These are phyloP conservation scores for Coremacera marginata DNA, from an alignment of 2,888 invertebrate genomes.

Conservation along the genomic window DNA sequence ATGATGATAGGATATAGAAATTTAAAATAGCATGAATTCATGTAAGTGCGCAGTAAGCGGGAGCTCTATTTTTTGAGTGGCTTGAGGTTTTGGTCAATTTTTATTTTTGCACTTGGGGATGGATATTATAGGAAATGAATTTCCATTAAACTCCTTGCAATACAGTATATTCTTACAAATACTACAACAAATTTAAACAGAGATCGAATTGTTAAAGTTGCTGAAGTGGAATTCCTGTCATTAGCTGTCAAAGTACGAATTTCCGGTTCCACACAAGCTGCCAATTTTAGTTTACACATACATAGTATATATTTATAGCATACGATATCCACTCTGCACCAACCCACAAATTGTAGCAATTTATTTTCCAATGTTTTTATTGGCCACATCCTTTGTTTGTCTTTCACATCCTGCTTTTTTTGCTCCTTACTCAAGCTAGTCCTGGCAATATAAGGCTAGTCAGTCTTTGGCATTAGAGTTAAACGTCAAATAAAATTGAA, in stretches of 20 bases:
- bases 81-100: too few species aligned
- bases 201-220: too few species aligned
- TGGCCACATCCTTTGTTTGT: conserved; percentile 3
- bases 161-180: neutral
- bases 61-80: too few species aligned
- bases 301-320: too few species aligned
- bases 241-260: neutral
- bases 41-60: neutral
- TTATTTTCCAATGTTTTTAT: neutral
- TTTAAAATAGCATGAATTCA: neutral
- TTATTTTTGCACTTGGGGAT: too few species aligned
- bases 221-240: neutral
- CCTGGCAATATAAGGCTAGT: too few species aligned
- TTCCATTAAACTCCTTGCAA: neutral
- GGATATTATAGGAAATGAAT: conserved; percentile 1
- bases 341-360: neutral
- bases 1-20: conserved; percentile 9
- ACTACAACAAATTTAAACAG: neutral
- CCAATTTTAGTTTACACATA: neutral
- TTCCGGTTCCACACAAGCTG: conserved; percentile 1
- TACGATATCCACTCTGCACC: too few species aligned
- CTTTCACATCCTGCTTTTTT: neutral
- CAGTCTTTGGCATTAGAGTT: neutral
- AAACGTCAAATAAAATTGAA: neutral
- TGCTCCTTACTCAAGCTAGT: too few species aligned